phyloP scores from a whole-genome alignment of 2,113 vertebrate genomes.

The Puffinus mauretanicus region DNA sequence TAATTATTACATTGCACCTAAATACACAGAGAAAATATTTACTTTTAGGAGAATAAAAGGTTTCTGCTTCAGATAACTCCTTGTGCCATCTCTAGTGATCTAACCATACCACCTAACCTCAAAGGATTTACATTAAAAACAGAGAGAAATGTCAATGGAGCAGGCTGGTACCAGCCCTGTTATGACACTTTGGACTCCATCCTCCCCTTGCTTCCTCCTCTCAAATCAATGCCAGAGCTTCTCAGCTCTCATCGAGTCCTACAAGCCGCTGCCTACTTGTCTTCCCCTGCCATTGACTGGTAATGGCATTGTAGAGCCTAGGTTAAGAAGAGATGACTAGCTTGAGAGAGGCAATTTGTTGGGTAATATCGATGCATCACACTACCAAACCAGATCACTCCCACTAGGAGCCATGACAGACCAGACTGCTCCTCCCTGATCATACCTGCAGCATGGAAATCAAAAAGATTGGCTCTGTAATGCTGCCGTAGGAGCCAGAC shows the following conservation, averaged over 20 bases:
- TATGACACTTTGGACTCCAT: background rate
- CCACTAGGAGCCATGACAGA: background rate
- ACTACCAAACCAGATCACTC: background rate
- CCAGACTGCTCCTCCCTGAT: background rate
- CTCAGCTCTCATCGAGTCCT: background rate
- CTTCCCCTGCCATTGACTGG: rapidly evolving
- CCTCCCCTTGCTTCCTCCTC: background rate
- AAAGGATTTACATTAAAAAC: background rate
- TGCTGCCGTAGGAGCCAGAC: background rate
- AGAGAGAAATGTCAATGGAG: background rate
- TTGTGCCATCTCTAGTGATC: background rate
- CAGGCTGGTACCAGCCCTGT: background rate
- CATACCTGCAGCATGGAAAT: background rate
- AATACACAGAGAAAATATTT: background rate
- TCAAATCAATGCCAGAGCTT: background rate
- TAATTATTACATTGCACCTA: background rate
- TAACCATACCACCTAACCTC: background rate
- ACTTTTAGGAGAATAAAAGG: background rate
- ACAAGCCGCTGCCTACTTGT: background rate
- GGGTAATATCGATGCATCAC: background rate
- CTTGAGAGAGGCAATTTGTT: background rate
- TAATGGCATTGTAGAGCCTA: background rate
- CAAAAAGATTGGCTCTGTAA: background rate
- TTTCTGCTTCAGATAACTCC: background rate
- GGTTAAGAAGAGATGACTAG: background rate